Evolutionary conservation across 2,888 invertebrate genomes (phyloP), one percentile per base, ranked within the genome.

Genomic region (Ptilodon capucinus): DNA sequence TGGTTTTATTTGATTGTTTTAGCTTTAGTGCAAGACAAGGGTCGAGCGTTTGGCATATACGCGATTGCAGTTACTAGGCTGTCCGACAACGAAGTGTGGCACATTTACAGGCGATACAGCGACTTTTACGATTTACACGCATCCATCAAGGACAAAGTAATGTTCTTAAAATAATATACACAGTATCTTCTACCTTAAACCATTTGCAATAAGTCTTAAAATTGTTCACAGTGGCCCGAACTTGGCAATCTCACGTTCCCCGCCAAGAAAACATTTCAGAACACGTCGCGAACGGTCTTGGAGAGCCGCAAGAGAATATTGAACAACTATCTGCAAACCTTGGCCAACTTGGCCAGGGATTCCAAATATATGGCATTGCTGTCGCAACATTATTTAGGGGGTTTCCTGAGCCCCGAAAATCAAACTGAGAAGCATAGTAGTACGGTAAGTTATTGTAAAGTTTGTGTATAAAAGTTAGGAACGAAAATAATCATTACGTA

Each of bases 241-340:
- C 83, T 98, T 17, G 92, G 93, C 0, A 94, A 94, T 66, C 87
- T 98, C 25, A 92, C 94, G 18, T 97, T 98, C 74, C 98, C 98
- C 0, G 97, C 95, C 0, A 99, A 98, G 84, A 97, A 97, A 78
- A 95, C 98, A 40, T 97, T 98, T 81, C 97, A 98, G 74, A 98
- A 98, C 76, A 96, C 97, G 79, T 97, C 97, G 48, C 89, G 96
- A 8, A 86, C 93, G 1, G 95, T 98, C 18, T 85, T 98, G 45
- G 98, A 98, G 78, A 95, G 94, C 67, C 92, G 98, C 14, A 97
- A 97, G 92, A 88, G 93, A 35, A 94, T 95, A 92, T 74, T 98
- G 32, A 97, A 98, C 72, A 93, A 92, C 52, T 98, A 98, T 84
- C 88, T 98, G 60, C 93, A 94, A 70, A 93, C 93, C 44, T 77